These are phyloP conservation scores for Oxystoma pomonae DNA, from an alignment of 2,888 invertebrate genomes.

Conservation along the genomic window DNA sequence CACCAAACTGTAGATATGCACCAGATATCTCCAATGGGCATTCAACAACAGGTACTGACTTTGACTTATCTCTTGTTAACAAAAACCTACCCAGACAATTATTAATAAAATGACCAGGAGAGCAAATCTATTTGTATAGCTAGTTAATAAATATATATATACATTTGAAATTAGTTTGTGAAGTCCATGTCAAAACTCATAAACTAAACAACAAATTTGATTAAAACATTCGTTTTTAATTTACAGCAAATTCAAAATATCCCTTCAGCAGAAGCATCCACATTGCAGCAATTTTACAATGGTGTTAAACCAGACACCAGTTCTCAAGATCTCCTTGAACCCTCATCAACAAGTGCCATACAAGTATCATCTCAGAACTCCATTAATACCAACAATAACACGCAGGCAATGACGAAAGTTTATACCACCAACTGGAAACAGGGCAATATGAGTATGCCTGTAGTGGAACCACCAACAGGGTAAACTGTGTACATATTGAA, in stretches of 20 bases:
- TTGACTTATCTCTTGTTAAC: too few relatives aligned
- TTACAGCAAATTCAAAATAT: conserved; percentile 18
- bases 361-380: background rate
- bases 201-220: too few relatives aligned
- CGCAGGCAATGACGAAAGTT: background rate
- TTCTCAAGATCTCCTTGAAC: conserved; percentile 16
- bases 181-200: too few relatives aligned
- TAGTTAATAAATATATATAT: too few relatives aligned
- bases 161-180: too few relatives aligned
- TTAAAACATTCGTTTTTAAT: too few relatives aligned
- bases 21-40: conserved; percentile 11
- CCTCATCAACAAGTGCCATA: conserved; percentile 1
- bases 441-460: background rate
- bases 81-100: too few relatives aligned
- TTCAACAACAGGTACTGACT: background rate
- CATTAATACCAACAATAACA: background rate
- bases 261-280: conserved; percentile 14
- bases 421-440: conserved; percentile 2
- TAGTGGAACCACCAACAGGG: background rate
- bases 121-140: too few relatives aligned
- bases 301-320: conserved; percentile 10
- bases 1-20: conserved; percentile 12
- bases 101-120: too few relatives aligned
- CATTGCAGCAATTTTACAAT: conserved; percentile 18
- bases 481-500: background rate